A percentile compares a stretch with the other conserved stretches of the same genome.
Conservation (phyloP, 2,888 invertebrate genomes). For the Melinaea menophilus region DNA sequence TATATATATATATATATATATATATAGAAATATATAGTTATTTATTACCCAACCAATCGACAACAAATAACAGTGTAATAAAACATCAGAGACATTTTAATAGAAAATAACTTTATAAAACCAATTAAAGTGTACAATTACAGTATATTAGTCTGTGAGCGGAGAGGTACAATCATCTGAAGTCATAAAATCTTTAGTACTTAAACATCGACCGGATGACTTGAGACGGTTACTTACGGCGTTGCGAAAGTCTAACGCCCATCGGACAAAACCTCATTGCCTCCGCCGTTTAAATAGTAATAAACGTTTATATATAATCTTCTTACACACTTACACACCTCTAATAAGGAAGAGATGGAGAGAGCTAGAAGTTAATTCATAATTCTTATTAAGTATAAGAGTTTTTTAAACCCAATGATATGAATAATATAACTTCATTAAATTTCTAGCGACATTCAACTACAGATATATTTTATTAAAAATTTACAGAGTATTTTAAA, state of each 20-base stretch:
- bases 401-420: no score
- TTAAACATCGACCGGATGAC: neutral
- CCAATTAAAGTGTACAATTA: slow-evolving; percentile 1
- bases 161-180: neutral
- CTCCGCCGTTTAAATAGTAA: neutral
- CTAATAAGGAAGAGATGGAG: neutral
- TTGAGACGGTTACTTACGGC: neutral
- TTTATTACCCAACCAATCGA: no score
- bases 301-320: neutral
- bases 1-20: no score
- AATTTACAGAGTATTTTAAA: no score
- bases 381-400: no score
- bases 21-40: no score
- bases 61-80: no score
- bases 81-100: neutral
- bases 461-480: no score
- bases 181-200: neutral
- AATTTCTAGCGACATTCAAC: no score
- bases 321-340: neutral
- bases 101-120: neutral
- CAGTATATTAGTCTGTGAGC: neutral
- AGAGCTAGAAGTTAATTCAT: neutral
- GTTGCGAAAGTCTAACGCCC: neutral
- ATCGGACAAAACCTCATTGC: neutral
- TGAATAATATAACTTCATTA: no score